Evolutionary conservation across 30 jellyfish, hydroid and myxozoan species (phyloP).

Genomic region (Phacellophora camtschatica): DNA sequence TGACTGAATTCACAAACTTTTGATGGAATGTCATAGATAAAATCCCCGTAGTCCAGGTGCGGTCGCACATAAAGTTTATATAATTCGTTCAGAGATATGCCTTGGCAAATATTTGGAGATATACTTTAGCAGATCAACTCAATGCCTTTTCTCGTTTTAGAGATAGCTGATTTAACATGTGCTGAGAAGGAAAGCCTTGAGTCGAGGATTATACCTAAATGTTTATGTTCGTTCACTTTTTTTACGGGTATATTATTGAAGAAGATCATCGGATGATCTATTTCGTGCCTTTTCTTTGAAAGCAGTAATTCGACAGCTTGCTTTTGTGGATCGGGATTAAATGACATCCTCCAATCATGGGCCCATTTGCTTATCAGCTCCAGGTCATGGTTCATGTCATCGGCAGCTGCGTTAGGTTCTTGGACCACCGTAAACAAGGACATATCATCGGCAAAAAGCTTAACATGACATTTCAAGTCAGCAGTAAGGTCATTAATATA

Average conservation of each 20-base stretch:
- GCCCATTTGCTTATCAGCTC: slow-evolving; percentile 53
- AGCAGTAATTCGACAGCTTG: slow-evolving; percentile 63
- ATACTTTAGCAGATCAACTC: too few species aligned
- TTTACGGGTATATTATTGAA: slow-evolving; percentile 43
- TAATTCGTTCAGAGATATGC: background rate
- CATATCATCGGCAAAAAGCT: too few species aligned
- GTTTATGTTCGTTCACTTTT: slow-evolving; percentile 43
- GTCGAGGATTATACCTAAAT: slow-evolving; percentile 56
- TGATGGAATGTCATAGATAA: background rate
- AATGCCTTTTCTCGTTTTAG: too few species aligned
- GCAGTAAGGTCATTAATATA: too few species aligned
- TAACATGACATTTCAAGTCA: too few species aligned
- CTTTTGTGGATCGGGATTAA: slow-evolving; percentile 67
- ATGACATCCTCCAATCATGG: slow-evolving; percentile 73
- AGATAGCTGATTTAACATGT: too few species aligned
- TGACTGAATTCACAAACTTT: slow-evolving; percentile 17
- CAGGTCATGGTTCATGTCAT: slow-evolving; percentile 20
- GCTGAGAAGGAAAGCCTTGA: too few species aligned
- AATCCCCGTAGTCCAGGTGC: slow-evolving; percentile 13
- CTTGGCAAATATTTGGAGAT: background rate
- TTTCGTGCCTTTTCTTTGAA: slow-evolving; percentile 41
- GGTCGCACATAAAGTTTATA: slow-evolving; percentile 6
- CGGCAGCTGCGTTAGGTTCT: slow-evolving; percentile 11
- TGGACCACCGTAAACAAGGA: too few species aligned
- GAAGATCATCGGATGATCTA: slow-evolving; percentile 39